phyloP scores from a whole-genome alignment of 2,797 vertebrate genomes.

The Urophycis tenuis region DNA sequence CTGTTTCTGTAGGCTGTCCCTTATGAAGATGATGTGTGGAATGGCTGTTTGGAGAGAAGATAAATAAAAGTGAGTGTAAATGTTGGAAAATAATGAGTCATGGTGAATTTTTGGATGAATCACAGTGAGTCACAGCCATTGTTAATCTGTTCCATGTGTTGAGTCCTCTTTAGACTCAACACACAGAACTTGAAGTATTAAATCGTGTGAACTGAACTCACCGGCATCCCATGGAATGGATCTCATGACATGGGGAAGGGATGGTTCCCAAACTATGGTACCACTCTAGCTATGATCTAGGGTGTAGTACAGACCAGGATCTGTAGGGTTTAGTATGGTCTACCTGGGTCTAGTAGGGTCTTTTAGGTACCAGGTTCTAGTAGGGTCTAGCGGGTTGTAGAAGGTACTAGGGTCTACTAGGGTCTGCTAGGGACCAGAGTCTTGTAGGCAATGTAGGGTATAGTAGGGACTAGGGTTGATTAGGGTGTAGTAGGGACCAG shows the following conservation, averaged over 20 bases:
- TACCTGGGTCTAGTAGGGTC: no score
- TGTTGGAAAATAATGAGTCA: constrained; percentile 43
- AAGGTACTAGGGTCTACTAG: no score
- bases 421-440: no score
- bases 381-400: no score
- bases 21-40: constrained; percentile 38
- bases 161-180: background rate
- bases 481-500: no score
- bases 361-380: no score
- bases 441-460: no score
- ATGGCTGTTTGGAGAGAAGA: constrained; percentile 33
- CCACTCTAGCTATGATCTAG: background rate
- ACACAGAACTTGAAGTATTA: background rate
- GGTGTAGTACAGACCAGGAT: background rate
- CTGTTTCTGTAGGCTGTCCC: constrained; percentile 21
- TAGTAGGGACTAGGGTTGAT: no score
- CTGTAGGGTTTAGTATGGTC: background rate
- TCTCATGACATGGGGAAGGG: no score
- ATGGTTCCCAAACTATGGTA: background rate
- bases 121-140: constrained; percentile 33
- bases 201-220: no score
- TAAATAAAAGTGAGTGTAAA: constrained; percentile 43
- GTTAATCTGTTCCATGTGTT: constrained; percentile 41
- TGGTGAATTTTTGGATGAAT: constrained; percentile 40
- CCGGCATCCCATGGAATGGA: background rate